phyloP scores from a whole-genome alignment of 2,797 vertebrate genomes.

The Rhadinocentrus ornatus region DNA sequence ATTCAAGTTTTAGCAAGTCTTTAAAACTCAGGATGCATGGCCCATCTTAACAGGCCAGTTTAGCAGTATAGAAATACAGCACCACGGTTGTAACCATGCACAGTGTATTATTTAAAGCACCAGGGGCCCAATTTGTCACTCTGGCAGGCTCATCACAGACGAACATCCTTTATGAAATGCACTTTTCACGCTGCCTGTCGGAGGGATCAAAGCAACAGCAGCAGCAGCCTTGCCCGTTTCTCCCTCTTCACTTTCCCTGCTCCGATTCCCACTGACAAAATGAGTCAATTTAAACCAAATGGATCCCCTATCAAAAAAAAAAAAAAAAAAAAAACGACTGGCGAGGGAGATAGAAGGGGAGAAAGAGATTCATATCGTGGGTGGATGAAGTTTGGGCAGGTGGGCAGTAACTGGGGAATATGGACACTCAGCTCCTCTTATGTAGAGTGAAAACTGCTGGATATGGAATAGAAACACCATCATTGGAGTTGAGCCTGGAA shows the following conservation, averaged over 20 bases:
- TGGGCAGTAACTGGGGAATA: slow-evolving; percentile 49
- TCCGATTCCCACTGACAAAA: slow-evolving; percentile 77
- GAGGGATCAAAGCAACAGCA: slow-evolving; percentile 77
- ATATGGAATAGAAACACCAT: slow-evolving; percentile 33
- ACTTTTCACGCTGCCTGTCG: slow-evolving; percentile 79
- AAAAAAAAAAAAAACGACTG: slow-evolving; percentile 58
- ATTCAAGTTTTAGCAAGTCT: slow-evolving; percentile 25
- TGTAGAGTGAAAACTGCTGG: slow-evolving; percentile 38
- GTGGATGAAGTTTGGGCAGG: slow-evolving; percentile 55
- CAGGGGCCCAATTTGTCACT: slow-evolving; percentile 81
- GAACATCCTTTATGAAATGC: slow-evolving; percentile 84
- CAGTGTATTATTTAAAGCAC: slow-evolving; percentile 82
- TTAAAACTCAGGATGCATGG: slow-evolving; percentile 36
- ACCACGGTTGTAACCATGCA: slow-evolving; percentile 60
- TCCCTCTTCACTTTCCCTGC: slow-evolving; percentile 61
- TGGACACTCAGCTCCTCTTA: slow-evolving; percentile 39
- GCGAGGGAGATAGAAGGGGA: slow-evolving; percentile 40
- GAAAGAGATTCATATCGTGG: slow-evolving; percentile 51
- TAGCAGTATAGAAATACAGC: slow-evolving; percentile 61
- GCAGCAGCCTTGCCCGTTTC: slow-evolving; percentile 60
- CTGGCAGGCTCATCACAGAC: slow-evolving; percentile 78
- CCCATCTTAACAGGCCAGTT: slow-evolving; percentile 66
- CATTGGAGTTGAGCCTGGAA: slow-evolving; percentile 8
- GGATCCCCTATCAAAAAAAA: slow-evolving; percentile 74
- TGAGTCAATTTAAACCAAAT: slow-evolving; percentile 81